Evolutionary conservation across 2,113 vertebrate genomes (phyloP).

Genomic region (Nyctereutes procyonoides): DNA sequence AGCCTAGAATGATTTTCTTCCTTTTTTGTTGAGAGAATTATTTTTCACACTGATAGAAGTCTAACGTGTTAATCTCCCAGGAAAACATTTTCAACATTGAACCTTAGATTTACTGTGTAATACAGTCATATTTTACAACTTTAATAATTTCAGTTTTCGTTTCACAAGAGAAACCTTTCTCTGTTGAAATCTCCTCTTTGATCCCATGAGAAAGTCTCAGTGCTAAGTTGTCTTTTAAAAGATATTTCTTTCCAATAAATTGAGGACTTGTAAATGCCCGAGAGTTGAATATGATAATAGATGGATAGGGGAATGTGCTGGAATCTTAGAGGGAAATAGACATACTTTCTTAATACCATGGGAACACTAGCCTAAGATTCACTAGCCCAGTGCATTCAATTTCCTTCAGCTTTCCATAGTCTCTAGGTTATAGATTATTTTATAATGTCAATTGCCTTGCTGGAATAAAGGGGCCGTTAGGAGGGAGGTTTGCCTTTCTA

Average conservation of each 20-base stretch:
- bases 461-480: not conserved
- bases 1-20: not conserved
- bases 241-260: conserved; percentile 22
- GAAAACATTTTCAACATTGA: not conserved
- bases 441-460: not conserved
- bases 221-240: conserved; percentile 17
- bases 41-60: not conserved
- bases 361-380: not conserved
- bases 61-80: not conserved
- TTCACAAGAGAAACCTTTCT: not conserved
- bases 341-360: conserved; percentile 22
- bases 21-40: not conserved
- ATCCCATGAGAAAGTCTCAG: not conserved
- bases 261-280: not conserved
- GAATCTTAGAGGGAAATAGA: conserved; percentile 55
- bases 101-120: not conserved
- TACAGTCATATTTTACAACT: not conserved
- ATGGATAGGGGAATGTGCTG: not conserved
- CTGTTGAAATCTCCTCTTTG: not conserved
- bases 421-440: not conserved
- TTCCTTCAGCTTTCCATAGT: not conserved
- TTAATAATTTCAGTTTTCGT: conserved; percentile 8
- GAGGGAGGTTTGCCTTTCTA: not conserved
- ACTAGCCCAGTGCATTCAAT: not conserved
- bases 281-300: not conserved